Conservation (phyloP, 2,113 vertebrate species). For the Corvus moneduloides region DNA sequence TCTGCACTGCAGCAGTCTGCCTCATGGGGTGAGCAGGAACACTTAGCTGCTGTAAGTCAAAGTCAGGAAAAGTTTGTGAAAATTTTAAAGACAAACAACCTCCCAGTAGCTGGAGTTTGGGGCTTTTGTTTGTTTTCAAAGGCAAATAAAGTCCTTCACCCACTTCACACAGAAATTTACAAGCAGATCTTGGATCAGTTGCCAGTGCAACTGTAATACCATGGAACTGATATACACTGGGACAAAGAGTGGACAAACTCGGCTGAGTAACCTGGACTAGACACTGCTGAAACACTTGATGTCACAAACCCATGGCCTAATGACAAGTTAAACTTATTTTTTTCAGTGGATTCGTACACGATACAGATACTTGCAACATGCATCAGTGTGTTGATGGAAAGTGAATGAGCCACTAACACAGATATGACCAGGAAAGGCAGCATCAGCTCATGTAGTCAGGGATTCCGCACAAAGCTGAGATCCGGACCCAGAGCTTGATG, state of each 20-base stretch:
- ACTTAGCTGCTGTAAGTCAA: not conserved
- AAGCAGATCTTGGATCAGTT: not conserved
- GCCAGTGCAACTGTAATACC: not conserved
- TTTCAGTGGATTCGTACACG: not conserved
- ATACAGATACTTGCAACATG: not conserved
- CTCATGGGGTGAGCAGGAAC: not conserved
- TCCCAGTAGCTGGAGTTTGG: not conserved
- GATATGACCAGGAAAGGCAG: not conserved
- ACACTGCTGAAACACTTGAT: not conserved
- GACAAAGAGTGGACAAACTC: not conserved
- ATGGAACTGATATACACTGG: not conserved
- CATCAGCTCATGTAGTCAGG: not conserved
- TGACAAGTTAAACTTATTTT: not conserved
- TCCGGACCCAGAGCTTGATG: accelerated
- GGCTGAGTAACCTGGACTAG: not conserved
- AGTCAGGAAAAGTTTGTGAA: not conserved
- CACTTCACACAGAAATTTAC: not conserved
- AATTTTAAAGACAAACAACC: not conserved
- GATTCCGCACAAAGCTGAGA: not conserved
- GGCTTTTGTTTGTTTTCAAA: not conserved
- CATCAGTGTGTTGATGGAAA: not conserved
- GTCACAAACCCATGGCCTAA: not conserved
- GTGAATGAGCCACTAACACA: not conserved
- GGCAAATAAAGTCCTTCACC: not conserved
- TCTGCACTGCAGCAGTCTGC: not conserved